phyloP scores from a whole-genome alignment of 92 coral and sea anemone genomes.

The Metridium senile region DNA sequence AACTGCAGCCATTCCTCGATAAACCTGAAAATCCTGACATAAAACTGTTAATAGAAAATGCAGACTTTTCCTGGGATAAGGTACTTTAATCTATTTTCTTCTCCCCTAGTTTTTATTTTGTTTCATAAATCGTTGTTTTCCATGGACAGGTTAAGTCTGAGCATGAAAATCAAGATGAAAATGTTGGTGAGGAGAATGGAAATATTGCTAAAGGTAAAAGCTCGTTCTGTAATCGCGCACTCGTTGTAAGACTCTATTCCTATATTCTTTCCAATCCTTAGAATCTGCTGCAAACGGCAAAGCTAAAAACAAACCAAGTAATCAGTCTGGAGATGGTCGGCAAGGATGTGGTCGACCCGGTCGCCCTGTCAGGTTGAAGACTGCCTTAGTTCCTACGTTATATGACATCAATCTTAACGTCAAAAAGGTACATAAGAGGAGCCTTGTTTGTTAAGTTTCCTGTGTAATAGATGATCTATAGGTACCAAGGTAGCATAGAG shows the following conservation, averaged over 20 bases:
- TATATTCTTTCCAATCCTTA: background rate
- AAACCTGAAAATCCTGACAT: constrained; percentile 29
- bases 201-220: constrained; percentile 6
- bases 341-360: background rate
- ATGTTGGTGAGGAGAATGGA: constrained; percentile 14
- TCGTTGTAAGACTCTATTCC: background rate
- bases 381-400: constrained; percentile 43
- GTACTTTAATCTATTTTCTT: constrained; percentile 9
- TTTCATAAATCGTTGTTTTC: background rate
- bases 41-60: constrained; percentile 24
- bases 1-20: constrained; percentile 35
- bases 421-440: constrained; percentile 38
- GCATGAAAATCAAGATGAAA: constrained; percentile 17
- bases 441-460: too few species aligned
- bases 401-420: constrained; percentile 72
- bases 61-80: constrained; percentile 54
- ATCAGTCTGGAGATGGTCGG: constrained; percentile 11
- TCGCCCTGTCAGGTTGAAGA: constrained; percentile 8
- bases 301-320: background rate
- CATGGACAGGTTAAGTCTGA: constrained; percentile 15
- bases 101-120: background rate
- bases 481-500: too few species aligned
- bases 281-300: background rate
- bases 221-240: background rate
- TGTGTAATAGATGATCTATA: too few species aligned